Evolutionary conservation across 2,888 invertebrate species (phyloP), one percentile per base, ranked within the genome.

Genomic region (Chelonus formosanus): DNA sequence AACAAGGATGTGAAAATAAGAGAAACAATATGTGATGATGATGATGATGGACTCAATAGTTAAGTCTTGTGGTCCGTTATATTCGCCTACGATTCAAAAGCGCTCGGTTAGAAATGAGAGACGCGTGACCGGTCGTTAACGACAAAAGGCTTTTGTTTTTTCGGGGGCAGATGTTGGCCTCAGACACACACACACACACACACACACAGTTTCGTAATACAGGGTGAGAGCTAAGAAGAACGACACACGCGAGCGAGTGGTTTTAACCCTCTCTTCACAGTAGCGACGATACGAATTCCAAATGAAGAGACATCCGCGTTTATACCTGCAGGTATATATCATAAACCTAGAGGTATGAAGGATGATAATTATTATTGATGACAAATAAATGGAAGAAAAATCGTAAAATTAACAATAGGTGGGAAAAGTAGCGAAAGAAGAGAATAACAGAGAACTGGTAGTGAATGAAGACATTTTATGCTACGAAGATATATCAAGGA

Each of bases 91-190:
- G 83, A 84, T 82, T 84, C 75, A 83, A 83, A 83, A 81, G 81
- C 83, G 80, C 83, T 83, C 82, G 82, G 78, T 82, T 82, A 84
- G 84, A 84, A 84, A 84, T 83, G 81, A 83, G 84, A 84, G 84
- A 84, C 82, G 82, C 77, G 78, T 79, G 82, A 78, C 81, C 82
- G 84, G 83, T 83, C 81, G 83, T 84, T 84, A 84, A 81, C 79
- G 80, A 84, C 84, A 84, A 84, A 83, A 73, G 84, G 79, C 84
- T 83, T 84, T 84, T 84, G 84, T 84, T 84, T 84, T 84, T 84
- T 83, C 84, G 83, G 81, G 79, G 82, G 82, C 84, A 84, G 84
- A 84, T 84, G 84, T 84, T 82, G 79, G 76, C 71, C 74, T 74
- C 72, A 74, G 74, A 76, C 75, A 73, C 73, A 71, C 44, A 48